Evolutionary conservation across 2,888 invertebrate genomes (phyloP).

Genomic region (Acleris emargana): DNA sequence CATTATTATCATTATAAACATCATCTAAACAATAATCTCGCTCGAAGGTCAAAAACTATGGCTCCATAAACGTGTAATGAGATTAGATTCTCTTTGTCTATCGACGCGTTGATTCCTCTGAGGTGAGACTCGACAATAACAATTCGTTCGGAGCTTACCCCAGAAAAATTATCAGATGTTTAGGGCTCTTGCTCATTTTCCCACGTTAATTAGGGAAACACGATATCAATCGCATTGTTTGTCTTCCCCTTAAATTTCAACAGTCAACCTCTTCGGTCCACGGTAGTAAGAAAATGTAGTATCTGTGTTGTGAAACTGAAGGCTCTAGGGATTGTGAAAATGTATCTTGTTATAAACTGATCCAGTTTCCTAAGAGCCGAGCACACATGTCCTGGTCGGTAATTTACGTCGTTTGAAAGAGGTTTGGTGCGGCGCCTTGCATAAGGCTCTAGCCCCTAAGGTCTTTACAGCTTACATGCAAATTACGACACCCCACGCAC

Average conservation of each 20-base stretch:
- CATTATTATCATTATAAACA: no score
- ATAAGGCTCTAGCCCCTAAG: conserved; percentile 69
- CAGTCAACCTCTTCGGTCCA: conserved; percentile 2
- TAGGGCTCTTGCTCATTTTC: conserved; percentile 31
- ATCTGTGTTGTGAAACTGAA: conserved; percentile 19
- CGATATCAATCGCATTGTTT: conserved; percentile 30
- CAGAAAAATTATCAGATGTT: conserved; percentile 20
- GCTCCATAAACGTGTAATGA: no score
- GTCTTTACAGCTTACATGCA: conserved; percentile 67
- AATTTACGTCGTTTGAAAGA: conserved; percentile 63
- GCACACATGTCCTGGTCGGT: conserved; percentile 60
- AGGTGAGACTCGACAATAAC: not conserved
- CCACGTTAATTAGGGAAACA: conserved; percentile 35
- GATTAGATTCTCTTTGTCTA: not conserved
- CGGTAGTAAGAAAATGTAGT: not conserved
- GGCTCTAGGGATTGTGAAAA: conserved; percentile 43
- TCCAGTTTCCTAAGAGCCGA: conserved; percentile 50
- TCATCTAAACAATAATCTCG: conserved; percentile 3
- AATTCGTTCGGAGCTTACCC: conserved; percentile 19
- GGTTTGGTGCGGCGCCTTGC: conserved; percentile 61
- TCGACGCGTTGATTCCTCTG: conserved; percentile 17
- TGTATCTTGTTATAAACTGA: conserved; percentile 43
- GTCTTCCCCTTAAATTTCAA: conserved; percentile 19
- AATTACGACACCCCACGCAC: conserved; percentile 59
- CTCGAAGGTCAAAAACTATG: not conserved